Evolutionary conservation across 1,140 invertebrate genomes (phyloP), one percentile per base, ranked within the genome.

Genomic region (Atta colombica): DNA sequence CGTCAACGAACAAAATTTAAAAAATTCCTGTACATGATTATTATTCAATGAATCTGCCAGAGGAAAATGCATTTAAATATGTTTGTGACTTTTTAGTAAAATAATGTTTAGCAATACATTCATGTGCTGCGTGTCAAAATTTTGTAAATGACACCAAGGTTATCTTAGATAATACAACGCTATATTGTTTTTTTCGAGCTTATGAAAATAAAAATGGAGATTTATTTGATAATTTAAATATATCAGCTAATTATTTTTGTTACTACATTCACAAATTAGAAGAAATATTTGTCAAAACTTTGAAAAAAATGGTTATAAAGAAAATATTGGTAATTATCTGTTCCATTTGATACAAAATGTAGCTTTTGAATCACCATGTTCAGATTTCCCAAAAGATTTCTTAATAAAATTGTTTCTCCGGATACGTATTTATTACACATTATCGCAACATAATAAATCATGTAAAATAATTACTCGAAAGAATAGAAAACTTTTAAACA

Each of bases 281-380:
- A 66, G 63, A 66, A 66, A 18, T 65, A 65, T 65, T 65, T 65
- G 14, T 66, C 6, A 35, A 35, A 69, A 69, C 21, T 68, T 68
- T 65, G 61, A 35, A 49, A 49, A 12, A 14, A 51, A 16, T 21
- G 25, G 66, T 49, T 69, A 21, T 49, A 4, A 49, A 25, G 16
- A 45, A 69, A 21, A 69, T 49, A 69, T 69, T 25, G 5, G 12
- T 28, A 25, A 49, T 31, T 53, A n/a, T 55, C 25, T 72, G n/a
- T 6, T 72, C 28, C 2, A 14, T 0, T 31, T 72, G 12, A 7
- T 25, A 31, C 39, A 45, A 45, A 69, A 21, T 21, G 14, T 69
- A 35, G 21, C n/a, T 49, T 69, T 69, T 69, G 4, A 16, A 69
- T 3, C 2, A 8, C n/a, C 66, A 49, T 69, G 66, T 69, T 12